Percentiles rank a stretch among this genome's conserved stretches.
Evolutionary conservation across 2,888 invertebrate species (phyloP).

Genomic region (Tiliacea aurago): DNA sequence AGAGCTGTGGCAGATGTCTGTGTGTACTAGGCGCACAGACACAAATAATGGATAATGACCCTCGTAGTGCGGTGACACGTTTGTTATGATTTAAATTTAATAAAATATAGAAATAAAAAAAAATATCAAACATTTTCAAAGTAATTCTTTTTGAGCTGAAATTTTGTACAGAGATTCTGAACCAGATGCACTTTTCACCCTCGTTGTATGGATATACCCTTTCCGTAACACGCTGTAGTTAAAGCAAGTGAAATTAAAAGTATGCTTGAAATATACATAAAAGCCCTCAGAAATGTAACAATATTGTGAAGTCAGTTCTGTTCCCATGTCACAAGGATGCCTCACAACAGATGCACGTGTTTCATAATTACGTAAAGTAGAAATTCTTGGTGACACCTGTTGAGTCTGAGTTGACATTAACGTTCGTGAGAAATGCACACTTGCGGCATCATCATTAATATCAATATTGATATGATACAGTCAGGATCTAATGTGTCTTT

Average conservation of each 20-base stretch:
- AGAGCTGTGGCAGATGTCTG: too few species aligned
- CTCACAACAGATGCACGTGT: slow-evolving; percentile 24
- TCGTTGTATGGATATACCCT: too few species aligned
- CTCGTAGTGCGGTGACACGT: too few species aligned
- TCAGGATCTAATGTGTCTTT: background rate
- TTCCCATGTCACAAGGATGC: slow-evolving; percentile 5
- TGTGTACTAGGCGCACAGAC: too few species aligned
- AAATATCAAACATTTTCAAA: too few species aligned
- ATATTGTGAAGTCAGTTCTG: background rate
- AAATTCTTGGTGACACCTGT: slow-evolving; percentile 41
- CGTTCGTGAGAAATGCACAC: background rate
- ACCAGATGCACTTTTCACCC: too few species aligned
- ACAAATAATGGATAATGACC: too few species aligned
- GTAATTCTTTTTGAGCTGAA: too few species aligned
- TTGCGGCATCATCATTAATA: background rate
- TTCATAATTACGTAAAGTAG: slow-evolving; percentile 13
- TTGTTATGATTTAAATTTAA: too few species aligned
- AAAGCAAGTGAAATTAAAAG: background rate
- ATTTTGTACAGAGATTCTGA: too few species aligned
- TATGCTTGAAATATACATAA: background rate
- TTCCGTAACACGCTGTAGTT: too few species aligned
- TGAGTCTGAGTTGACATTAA: background rate
- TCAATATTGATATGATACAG: background rate
- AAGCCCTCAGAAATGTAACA: background rate
- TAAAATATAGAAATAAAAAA: too few species aligned